phyloP scores from a whole-genome alignment of 1,140 invertebrate genomes.

The Trypoxylus dichotomus region DNA sequence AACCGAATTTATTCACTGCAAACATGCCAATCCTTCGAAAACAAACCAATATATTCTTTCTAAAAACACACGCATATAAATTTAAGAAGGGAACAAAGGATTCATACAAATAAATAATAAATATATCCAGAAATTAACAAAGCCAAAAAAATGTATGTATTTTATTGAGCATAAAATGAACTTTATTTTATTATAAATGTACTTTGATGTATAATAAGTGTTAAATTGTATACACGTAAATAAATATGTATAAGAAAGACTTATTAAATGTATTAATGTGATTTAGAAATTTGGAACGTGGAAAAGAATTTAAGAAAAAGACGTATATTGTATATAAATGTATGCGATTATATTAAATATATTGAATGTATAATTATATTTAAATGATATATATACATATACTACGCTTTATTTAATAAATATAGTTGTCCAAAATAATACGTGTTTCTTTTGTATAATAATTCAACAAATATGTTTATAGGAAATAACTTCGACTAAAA shows the following conservation, averaged over 20 bases:
- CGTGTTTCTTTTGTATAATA: background rate
- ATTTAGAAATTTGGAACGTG: background rate
- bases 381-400: background rate
- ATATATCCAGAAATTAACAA: background rate
- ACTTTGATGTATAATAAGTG: background rate
- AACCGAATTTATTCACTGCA: background rate
- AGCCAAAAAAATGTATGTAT: background rate
- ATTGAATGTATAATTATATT: background rate
- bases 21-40: background rate
- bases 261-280: background rate
- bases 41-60: background rate
- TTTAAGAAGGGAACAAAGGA: background rate
- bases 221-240: background rate
- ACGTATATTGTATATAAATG: background rate
- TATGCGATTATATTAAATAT: no score
- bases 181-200: constrained; percentile 8
- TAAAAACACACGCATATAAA: background rate
- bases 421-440: background rate
- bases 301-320: background rate
- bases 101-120: background rate
- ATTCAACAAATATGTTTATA: no score
- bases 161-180: background rate
- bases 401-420: background rate
- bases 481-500: no score
- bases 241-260: background rate